These are phyloP conservation scores for Phyllostomus discolor DNA, from an alignment of 2,113 vertebrate species.

Conservation along the genomic window DNA sequence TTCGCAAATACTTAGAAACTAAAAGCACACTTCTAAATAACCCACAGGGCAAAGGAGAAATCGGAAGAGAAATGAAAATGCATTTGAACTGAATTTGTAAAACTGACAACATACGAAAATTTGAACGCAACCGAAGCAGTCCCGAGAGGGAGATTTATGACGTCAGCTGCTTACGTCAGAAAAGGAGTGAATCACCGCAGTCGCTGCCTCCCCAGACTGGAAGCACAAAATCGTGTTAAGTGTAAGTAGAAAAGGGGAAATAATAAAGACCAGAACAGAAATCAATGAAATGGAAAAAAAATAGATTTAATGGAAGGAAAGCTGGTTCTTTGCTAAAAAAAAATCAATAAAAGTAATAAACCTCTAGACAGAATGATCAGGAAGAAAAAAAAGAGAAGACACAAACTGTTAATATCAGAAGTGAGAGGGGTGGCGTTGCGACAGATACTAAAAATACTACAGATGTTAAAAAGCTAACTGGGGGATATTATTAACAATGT, in stretches of 20 bases:
- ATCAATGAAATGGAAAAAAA: background rate
- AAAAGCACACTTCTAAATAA: background rate
- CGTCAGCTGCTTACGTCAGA: background rate
- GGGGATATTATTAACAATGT: background rate
- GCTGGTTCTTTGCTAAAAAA: background rate
- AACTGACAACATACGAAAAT: background rate
- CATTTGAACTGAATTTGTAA: background rate
- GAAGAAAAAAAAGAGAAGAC: no score
- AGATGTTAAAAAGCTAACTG: background rate
- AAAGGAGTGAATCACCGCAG: background rate
- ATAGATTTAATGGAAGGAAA: background rate
- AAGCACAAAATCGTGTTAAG: background rate
- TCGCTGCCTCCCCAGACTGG: background rate
- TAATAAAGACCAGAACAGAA: no score
- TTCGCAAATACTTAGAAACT: background rate
- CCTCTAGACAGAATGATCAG: background rate
- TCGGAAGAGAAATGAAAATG: background rate
- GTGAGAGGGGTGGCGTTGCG: background rate
- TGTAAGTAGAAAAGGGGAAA: background rate
- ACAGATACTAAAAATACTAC: background rate
- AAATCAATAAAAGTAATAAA: background rate
- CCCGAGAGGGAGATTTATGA: background rate
- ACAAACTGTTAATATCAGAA: background rate
- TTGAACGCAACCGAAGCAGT: background rate
- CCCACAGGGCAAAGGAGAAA: background rate